Evolutionary conservation across 2,113 vertebrate species (phyloP).

Genomic region (Chamaetylas fuelleborni): DNA sequence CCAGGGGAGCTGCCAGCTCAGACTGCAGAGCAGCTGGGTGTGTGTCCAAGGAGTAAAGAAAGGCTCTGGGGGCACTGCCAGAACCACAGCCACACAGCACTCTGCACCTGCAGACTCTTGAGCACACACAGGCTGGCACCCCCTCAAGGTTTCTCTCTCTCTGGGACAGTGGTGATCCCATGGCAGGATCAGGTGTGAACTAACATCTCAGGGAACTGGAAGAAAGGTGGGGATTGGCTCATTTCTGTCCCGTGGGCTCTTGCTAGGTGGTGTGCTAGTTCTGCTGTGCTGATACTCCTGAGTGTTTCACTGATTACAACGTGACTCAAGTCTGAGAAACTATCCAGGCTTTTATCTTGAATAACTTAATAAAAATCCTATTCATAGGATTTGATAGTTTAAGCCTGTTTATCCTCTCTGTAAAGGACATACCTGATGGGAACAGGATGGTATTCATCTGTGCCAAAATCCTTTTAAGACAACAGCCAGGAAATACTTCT

Average conservation of each 20-base stretch:
- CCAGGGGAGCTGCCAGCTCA: background rate
- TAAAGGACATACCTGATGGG: background rate
- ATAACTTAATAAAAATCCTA: background rate
- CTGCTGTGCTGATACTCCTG: background rate
- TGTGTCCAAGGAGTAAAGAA: background rate
- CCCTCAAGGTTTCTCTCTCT: background rate
- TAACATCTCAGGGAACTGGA: fast-evolving
- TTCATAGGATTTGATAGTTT: background rate
- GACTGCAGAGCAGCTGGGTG: background rate
- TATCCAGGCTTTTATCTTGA: background rate
- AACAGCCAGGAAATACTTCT: background rate
- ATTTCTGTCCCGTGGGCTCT: background rate
- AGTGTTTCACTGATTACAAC: background rate
- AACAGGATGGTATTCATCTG: background rate
- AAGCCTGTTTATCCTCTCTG: background rate
- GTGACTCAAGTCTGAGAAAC: background rate
- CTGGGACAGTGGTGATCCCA: background rate
- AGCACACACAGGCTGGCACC: fast-evolving
- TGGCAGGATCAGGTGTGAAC: background rate
- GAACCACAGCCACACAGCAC: fast-evolving
- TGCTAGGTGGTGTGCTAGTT: background rate
- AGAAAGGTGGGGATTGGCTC: background rate
- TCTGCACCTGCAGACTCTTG: fast-evolving
- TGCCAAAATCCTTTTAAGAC: background rate
- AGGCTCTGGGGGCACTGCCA: background rate